Conservation (phyloP, 2,888 invertebrate genomes). For the Mythimna albipuncta region DNA sequence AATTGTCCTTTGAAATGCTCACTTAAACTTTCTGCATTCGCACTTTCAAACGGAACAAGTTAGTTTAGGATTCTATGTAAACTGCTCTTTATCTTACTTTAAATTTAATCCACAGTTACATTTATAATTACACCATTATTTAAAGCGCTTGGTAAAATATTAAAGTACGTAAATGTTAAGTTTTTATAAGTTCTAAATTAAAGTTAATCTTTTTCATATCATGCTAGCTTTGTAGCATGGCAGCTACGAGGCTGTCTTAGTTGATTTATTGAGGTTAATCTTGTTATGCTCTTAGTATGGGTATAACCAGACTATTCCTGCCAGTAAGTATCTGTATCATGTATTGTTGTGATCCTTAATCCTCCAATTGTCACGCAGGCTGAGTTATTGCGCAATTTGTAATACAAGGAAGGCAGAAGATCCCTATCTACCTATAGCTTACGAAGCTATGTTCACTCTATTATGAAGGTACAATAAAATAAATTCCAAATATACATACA, state of each 20-base stretch:
- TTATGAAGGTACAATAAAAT: neutral
- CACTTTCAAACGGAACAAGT: slow-evolving; percentile 33
- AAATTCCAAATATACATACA: slow-evolving; percentile 1
- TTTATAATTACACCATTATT: slow-evolving; percentile 7
- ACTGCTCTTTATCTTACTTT: slow-evolving; percentile 14
- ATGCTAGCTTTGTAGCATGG: neutral
- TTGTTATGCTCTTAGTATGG: neutral
- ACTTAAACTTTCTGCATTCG: slow-evolving; percentile 35
- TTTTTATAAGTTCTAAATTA: neutral
- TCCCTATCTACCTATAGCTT: neutral
- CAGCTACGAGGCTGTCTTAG: neutral
- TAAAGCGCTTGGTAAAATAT: neutral
- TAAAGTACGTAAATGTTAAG: slow-evolving; percentile 1
- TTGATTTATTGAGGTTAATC: neutral
- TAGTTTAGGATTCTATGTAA: slow-evolving; percentile 38
- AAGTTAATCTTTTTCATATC: neutral
- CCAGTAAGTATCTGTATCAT: neutral
- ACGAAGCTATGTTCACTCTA: neutral
- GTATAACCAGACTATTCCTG: neutral
- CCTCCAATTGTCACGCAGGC: slow-evolving; percentile 1
- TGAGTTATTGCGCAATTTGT: slow-evolving; percentile 1
- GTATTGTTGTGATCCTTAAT: slow-evolving; percentile 7
- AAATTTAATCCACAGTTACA: slow-evolving; percentile 15
- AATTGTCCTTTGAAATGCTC: slow-evolving; percentile 40
- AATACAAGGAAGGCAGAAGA: neutral